Percentiles rank a stretch among this genome's conserved stretches.
Conservation (phyloP, 2,113 vertebrate genomes). For the Vulpes ferrilata region DNA sequence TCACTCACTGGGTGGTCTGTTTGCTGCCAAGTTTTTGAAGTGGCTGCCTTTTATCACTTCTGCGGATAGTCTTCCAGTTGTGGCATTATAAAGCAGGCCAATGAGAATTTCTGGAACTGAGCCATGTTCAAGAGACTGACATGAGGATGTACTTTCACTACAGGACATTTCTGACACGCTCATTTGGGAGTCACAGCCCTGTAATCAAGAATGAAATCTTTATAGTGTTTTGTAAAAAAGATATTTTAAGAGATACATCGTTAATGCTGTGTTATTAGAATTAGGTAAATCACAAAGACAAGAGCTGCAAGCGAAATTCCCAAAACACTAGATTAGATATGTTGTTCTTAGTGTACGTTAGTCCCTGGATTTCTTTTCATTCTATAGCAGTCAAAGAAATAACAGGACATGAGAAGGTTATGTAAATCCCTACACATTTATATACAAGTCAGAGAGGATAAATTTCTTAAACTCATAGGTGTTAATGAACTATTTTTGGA, state of each 20-base stretch:
- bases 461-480: conserved; percentile 10
- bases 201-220: conserved; percentile 77
- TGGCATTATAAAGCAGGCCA: conserved; percentile 98
- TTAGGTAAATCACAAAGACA: conserved; percentile 14
- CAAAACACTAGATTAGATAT: conserved; percentile 35
- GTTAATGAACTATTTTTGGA: conserved; percentile 36
- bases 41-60: conserved; percentile 99
- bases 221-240: conserved; percentile 7
- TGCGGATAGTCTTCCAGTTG: conserved; percentile 97
- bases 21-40: conserved; percentile 98
- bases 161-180: conserved; percentile 97
- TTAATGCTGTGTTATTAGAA: conserved; percentile 34
- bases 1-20: conserved; percentile 99
- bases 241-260: background rate
- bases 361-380: background rate
- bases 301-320: background rate
- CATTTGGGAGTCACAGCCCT: conserved; percentile 96
- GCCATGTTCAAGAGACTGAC: conserved; percentile 95
- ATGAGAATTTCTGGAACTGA: conserved; percentile 96
- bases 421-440: background rate
- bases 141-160: conserved; percentile 95
- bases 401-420: conserved; percentile 47
- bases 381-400: conserved; percentile 34
- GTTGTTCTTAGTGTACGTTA: conserved; percentile 14
- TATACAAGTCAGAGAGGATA: background rate